Conservation (phyloP, 2,113 vertebrate species). For the Parus major region DNA sequence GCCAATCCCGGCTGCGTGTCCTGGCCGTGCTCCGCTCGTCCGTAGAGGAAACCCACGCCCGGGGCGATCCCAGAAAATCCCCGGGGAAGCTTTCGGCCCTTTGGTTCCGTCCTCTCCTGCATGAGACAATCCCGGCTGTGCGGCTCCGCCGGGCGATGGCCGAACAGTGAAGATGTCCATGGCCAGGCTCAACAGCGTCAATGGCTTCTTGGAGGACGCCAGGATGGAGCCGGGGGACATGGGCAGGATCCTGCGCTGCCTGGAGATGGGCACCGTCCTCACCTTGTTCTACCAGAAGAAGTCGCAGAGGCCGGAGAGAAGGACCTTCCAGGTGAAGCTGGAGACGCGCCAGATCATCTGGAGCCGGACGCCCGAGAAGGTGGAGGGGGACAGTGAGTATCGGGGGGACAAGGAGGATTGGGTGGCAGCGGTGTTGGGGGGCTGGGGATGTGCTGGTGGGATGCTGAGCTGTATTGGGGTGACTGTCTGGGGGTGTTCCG, state of each 20-base stretch:
- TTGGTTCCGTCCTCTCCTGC: neutral
- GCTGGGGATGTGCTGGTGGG: neutral
- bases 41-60: neutral
- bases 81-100: neutral
- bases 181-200: constrained; percentile 77
- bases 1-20: neutral
- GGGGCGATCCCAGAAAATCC: neutral
- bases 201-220: constrained; percentile 79
- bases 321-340: constrained; percentile 82
- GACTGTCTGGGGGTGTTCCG: neutral
- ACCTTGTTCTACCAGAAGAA: constrained; percentile 88
- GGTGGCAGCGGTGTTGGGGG: fast-evolving
- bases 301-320: constrained; percentile 84
- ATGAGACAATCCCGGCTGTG: constrained; percentile 15
- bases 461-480: neutral
- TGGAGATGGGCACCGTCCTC: constrained; percentile 84
- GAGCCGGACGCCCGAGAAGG: constrained; percentile 81
- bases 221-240: constrained; percentile 71
- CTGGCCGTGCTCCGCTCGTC: neutral
- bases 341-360: constrained; percentile 82
- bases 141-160: constrained; percentile 41
- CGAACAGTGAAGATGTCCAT: constrained; percentile 80
- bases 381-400: constrained; percentile 62
- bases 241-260: constrained; percentile 77
- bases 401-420: neutral